Evolutionary conservation across 1,140 invertebrate species (phyloP).

Genomic region (Drosophila lini): DNA sequence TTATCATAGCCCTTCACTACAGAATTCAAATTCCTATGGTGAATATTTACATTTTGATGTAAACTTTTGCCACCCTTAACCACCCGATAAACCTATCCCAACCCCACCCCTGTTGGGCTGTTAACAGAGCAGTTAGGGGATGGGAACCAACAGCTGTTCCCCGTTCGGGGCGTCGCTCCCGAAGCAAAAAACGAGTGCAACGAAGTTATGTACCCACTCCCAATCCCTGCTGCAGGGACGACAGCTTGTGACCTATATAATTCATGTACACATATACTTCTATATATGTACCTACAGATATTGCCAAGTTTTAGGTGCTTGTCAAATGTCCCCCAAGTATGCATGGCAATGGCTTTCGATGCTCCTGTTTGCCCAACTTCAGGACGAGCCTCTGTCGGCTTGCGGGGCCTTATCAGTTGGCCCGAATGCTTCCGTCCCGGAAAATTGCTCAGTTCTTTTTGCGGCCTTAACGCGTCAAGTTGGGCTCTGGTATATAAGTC

Average conservation of each 20-base stretch:
- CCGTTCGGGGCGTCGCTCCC: conserved; percentile 49
- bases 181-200: conserved; percentile 73
- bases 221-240: conserved; percentile 39
- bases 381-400: conserved; percentile 15
- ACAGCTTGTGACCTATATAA: conserved; percentile 72
- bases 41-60: neutral
- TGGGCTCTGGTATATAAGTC: conserved; percentile 21
- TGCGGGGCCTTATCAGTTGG: conserved; percentile 57
- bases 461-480: conserved; percentile 53
- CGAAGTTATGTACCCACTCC: conserved; percentile 34
- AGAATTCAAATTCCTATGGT: neutral
- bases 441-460: conserved; percentile 45
- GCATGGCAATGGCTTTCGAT: conserved; percentile 48
- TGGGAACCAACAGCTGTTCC: conserved; percentile 56
- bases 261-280: conserved; percentile 10
- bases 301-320: conserved; percentile 15
- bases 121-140: conserved; percentile 35
- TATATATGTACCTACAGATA: conserved; percentile 15
- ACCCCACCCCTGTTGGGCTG: conserved; percentile 25
- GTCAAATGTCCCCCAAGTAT: conserved; percentile 7
- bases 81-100: conserved; percentile 21
- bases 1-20: neutral
- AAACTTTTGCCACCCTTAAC: neutral
- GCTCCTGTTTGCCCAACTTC: conserved; percentile 22
- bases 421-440: conserved; percentile 25